A percentile compares a stretch with the other conserved stretches of the same genome.
These are phyloP conservation scores for Ooceraea biroi DNA, from an alignment of 1,140 invertebrate species.

Conservation along the genomic window DNA sequence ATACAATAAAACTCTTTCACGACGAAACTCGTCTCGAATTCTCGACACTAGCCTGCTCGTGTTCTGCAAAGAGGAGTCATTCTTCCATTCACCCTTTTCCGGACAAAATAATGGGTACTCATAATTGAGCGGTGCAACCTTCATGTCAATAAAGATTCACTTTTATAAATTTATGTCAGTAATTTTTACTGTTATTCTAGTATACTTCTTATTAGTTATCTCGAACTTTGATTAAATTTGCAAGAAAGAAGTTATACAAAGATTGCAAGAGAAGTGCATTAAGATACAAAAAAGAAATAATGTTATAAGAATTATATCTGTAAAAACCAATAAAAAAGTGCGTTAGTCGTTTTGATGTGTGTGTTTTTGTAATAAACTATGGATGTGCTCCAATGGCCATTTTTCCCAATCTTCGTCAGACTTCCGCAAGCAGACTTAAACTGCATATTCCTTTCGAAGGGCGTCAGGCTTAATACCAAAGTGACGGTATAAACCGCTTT, in stretches of 20 bases:
- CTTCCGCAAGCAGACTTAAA: slow-evolving; percentile 64
- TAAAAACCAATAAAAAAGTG: background rate
- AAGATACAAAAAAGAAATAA: background rate
- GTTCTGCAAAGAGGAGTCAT: slow-evolving; percentile 60
- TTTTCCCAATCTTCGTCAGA: background rate
- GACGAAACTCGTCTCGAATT: slow-evolving; percentile 73
- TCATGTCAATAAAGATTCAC: background rate
- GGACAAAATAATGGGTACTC: slow-evolving; percentile 40
- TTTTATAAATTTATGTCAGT: background rate
- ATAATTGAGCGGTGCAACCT: background rate
- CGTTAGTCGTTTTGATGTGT: background rate
- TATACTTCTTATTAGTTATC: too few relatives aligned
- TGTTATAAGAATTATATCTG: background rate
- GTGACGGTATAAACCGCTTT: slow-evolving; percentile 79
- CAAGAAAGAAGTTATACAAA: too few relatives aligned
- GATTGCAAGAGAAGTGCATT: too few relatives aligned
- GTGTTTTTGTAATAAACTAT: slow-evolving; percentile 3
- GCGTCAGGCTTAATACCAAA: slow-evolving; percentile 72
- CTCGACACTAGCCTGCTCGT: slow-evolving; percentile 65
- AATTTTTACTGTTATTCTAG: too few relatives aligned
- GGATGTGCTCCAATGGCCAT: slow-evolving; percentile 3
- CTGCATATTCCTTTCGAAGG: slow-evolving; percentile 64
- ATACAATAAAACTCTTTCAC: slow-evolving; percentile 83
- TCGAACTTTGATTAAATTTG: too few relatives aligned
- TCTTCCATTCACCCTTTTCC: slow-evolving; percentile 41